Evolutionary conservation across 2,888 invertebrate species (phyloP).

Genomic region (Xylota sylvarum): DNA sequence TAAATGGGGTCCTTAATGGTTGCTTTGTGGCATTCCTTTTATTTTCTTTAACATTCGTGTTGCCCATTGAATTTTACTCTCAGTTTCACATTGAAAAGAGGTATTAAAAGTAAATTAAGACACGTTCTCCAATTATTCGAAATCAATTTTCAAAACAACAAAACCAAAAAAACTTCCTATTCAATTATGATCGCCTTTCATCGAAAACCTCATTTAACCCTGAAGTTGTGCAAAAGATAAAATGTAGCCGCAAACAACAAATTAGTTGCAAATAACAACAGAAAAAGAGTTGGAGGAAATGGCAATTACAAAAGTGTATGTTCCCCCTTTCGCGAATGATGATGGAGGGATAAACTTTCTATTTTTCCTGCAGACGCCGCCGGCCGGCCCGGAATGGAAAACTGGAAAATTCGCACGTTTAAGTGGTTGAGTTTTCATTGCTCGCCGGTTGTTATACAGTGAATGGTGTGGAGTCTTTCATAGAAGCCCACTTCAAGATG

Average conservation of each 20-base stretch:
- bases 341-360: constrained; percentile 56
- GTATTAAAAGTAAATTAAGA: background rate
- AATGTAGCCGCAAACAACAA: constrained; percentile 26
- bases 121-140: background rate
- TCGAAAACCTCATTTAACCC: constrained; percentile 19
- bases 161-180: background rate
- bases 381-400: constrained; percentile 36
- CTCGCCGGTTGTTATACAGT: constrained; percentile 17
- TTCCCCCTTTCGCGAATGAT: too few relatives aligned
- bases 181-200: constrained; percentile 9
- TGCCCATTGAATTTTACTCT: too few relatives aligned
- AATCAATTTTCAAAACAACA: constrained; percentile 1
- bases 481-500: constrained; percentile 17
- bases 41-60: background rate
- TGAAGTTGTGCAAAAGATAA: background rate
- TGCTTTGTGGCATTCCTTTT: constrained; percentile 24
- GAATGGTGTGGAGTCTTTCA: constrained; percentile 24
- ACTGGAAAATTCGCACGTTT: constrained; percentile 61
- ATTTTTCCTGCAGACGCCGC: constrained; percentile 28
- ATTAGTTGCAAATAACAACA: constrained; percentile 14
- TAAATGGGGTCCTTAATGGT: background rate
- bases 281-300: constrained; percentile 42
- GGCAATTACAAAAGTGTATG: constrained; percentile 43
- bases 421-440: constrained; percentile 44
- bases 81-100: background rate